Evolutionary conservation across 2,888 invertebrate species (phyloP), one percentile per base, ranked within the genome.

Genomic region (Endomychus coccineus): DNA sequence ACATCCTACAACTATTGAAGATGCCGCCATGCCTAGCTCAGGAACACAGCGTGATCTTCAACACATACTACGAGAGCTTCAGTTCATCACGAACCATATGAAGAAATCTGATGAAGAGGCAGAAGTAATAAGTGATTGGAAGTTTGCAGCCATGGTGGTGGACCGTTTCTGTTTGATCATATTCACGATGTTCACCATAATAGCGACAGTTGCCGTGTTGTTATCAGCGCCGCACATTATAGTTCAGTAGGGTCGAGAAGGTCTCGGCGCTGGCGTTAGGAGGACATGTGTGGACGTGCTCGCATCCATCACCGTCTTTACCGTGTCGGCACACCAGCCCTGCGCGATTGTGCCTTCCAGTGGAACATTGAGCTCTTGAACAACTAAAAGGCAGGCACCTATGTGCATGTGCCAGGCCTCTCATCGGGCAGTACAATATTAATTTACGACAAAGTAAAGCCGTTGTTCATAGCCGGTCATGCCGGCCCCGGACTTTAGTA

Each of bases 131-230:
- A 90, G 86, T 69, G 95, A 96, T 67, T 95, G 95, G 95, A 94
- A 92, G 67, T 96, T 95, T 66, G 95, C 95, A 39, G 95, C 94
- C 49, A 92, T 95, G 90, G 95, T 95, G 64, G 91, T 96, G 64
- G 95, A 96, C 73, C 83, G 86, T 73, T 84, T 94, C 71, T 95
- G 95, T 72, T 78, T 96, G 70, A 87, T 90, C 71, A 83, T 92
- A 65, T 96, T 95, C 75, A 89, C 90, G 46, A 72, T 90, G 68
- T 92, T 92, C 74, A 92, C 91, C 61, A 79, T 91, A 67, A 82
- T 90, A 64, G 90, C 91, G 56, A 91, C 92, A 55, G 84, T 90
- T 58, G 86, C 89, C 52, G 91, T 91, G 65, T 74, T 92, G 58
- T 75, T 87, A 55, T 88, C 88, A 52, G 92, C 92, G 60, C 92